Base-by-base conservation (phyloP, 1,140 invertebrate genomes). In the Drosophila repleta region DNA sequence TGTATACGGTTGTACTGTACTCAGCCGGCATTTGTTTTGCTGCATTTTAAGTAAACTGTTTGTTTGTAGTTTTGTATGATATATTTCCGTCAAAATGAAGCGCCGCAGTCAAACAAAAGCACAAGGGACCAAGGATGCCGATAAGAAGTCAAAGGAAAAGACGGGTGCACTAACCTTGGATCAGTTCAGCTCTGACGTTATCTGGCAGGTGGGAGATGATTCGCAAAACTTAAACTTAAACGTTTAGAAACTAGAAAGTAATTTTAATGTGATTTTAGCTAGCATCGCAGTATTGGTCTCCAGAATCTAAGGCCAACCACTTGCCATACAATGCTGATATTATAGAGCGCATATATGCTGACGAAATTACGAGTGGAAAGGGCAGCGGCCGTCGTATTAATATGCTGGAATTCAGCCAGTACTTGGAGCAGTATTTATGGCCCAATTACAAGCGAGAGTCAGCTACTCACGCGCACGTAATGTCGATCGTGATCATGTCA, bases 331-430 rank as follows among this genome's bases (percentile, higher is more conserved):
- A 96, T 93, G 84, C 94, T 18, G 92, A 95, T 69, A 94, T 97
- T 71, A 94, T 97, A 41, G 96, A 97, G 82, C 94, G 96, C 79
- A 96, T 97, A 79, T 97, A 97, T 84, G 91, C 94, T 20, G 94
- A 96, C 79, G 96, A 98, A 92, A 96, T 97, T 80, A 93, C 94
- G 74, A 94, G 94, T 35, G 95, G 94, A 61, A 95, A 95, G 93
- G 94, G 93, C 92, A 95, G 96, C 4, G 96, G 97, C 4, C 93
- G 96, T 41, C 94, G 97, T 15, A 97, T 98, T 55, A 98, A 99
- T 95, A 96, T 99, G 94, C 92, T 99, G 32, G 98, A 99, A 92
- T 98, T 99, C 87, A 98, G 97, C 88, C 98, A 99, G 80, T 99
- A 99, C 92, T 92, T 99, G 67, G 98, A 99, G 92, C 97, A 98